A percentile compares a stretch with the other conserved stretches of the same genome.
phyloP scores from a whole-genome alignment of 2,797 vertebrate genomes.

The Rhabdophis nuchalis region DNA sequence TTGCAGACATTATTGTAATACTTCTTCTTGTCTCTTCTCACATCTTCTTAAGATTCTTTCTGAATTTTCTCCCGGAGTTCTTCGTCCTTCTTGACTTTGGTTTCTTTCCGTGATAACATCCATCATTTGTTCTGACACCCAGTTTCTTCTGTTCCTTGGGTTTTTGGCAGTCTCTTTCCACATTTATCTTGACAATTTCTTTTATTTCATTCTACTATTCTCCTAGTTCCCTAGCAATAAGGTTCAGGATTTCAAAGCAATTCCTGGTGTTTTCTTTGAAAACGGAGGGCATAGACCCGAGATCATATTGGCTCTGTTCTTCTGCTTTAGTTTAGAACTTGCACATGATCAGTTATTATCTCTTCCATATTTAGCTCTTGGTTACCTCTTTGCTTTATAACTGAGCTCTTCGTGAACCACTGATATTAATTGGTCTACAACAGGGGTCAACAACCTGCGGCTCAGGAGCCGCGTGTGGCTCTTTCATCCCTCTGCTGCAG shows the following conservation, averaged over 20 bases:
- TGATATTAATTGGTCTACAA: not conserved
- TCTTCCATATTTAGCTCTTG: not conserved
- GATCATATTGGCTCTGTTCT: not conserved
- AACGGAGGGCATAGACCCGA: not conserved
- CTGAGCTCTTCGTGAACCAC: not conserved
- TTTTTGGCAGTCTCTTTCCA: not conserved
- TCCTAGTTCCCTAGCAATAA: not conserved
- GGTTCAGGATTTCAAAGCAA: not conserved
- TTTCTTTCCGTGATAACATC: not conserved
- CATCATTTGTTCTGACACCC: not conserved
- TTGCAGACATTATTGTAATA: not conserved
- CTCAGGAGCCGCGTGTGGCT: too few species aligned
- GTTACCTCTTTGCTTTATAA: not conserved
- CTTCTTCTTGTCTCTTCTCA: not conserved
- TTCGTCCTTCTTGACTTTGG: not conserved
- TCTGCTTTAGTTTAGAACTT: not conserved
- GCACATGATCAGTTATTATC: not conserved
- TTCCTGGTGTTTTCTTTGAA: not conserved
- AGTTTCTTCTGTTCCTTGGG: not conserved
- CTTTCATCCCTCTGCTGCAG: too few species aligned
- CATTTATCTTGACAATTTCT: not conserved
- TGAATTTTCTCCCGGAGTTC: not conserved
- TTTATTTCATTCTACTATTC: not conserved
- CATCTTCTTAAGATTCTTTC: not conserved
- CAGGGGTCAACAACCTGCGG: too few species aligned